phyloP scores from a whole-genome alignment of 1,140 invertebrate species.

The Papilio machaon region DNA sequence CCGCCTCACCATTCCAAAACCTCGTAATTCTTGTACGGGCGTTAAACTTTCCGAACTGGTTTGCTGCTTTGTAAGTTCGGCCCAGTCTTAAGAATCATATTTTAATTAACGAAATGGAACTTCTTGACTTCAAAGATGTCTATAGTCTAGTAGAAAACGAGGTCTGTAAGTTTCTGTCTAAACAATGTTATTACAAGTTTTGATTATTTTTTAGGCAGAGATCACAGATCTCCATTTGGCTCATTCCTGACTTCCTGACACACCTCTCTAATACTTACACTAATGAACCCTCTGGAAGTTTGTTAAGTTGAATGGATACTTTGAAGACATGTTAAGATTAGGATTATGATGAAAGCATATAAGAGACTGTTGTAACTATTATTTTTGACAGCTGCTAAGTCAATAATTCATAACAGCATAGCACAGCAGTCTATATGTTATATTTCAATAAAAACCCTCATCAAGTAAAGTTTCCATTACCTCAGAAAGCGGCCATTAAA shows the following conservation, averaged over 20 bases:
- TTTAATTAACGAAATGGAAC: slow-evolving; percentile 29
- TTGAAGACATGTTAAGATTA: too few relatives aligned
- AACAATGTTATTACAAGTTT: neutral
- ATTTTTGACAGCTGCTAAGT: too few relatives aligned
- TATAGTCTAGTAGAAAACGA: neutral
- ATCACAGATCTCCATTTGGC: too few relatives aligned
- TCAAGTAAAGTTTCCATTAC: slow-evolving; percentile 26
- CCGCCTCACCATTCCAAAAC: slow-evolving; percentile 16
- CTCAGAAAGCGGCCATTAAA: slow-evolving; percentile 39
- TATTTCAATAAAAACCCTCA: slow-evolving; percentile 4
- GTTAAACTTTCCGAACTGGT: slow-evolving; percentile 21
- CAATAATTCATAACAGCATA: neutral
- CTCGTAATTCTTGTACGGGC: slow-evolving; percentile 36
- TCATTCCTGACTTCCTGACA: too few relatives aligned
- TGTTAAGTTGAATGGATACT: too few relatives aligned
- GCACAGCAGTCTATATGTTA: neutral
- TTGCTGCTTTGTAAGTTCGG: slow-evolving; percentile 2
- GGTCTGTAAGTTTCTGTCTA: neutral
- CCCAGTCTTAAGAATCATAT: slow-evolving; percentile 26
- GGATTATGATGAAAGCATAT: too few relatives aligned
- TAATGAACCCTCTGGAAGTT: too few relatives aligned
- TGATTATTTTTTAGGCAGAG: too few relatives aligned
- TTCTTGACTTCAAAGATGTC: slow-evolving; percentile 8
- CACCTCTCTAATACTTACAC: too few relatives aligned
- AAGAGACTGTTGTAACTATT: too few relatives aligned